Percentiles rank a stretch among this genome's conserved stretches.
Evolutionary conservation across 2,113 vertebrate species (phyloP).

Genomic region (Tauraco erythrolophus): DNA sequence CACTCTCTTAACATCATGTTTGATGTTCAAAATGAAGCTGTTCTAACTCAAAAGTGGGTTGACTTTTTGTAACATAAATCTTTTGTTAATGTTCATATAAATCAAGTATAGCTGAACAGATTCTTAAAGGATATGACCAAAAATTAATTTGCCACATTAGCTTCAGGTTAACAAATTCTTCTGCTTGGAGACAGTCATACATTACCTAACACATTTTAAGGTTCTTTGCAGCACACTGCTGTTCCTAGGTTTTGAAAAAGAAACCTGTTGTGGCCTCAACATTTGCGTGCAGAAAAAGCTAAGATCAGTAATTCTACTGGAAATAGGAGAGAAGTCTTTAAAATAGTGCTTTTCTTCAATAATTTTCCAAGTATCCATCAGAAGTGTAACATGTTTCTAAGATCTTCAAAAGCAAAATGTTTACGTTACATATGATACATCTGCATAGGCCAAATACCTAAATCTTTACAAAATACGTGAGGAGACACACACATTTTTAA

Average conservation of each 20-base stretch:
- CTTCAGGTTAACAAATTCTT: conserved; percentile 72
- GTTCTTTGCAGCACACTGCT: not conserved
- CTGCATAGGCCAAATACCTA: not conserved
- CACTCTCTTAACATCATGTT: not conserved
- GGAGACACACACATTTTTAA: not conserved
- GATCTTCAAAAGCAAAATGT: not conserved
- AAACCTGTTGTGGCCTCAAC: not conserved
- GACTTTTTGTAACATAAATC: conserved; percentile 66
- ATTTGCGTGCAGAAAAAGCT: not conserved
- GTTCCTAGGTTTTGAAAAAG: not conserved
- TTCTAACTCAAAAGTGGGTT: conserved; percentile 54
- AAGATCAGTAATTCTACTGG: not conserved
- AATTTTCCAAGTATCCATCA: not conserved
- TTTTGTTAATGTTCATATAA: conserved; percentile 71
- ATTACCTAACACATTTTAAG: conserved; percentile 58
- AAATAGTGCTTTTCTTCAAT: not conserved
- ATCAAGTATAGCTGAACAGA: conserved; percentile 61
- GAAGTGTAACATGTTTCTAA: not conserved
- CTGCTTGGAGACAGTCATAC: conserved; percentile 55
- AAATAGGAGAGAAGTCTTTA: not conserved
- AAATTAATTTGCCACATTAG: conserved; percentile 71
- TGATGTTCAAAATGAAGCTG: conserved; percentile 39
- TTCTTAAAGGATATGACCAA: conserved; percentile 65
- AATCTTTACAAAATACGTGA: not conserved
- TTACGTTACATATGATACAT: not conserved